Conservation (phyloP, 2,888 invertebrate genomes). For the Rhogogaster chlorosoma region DNA sequence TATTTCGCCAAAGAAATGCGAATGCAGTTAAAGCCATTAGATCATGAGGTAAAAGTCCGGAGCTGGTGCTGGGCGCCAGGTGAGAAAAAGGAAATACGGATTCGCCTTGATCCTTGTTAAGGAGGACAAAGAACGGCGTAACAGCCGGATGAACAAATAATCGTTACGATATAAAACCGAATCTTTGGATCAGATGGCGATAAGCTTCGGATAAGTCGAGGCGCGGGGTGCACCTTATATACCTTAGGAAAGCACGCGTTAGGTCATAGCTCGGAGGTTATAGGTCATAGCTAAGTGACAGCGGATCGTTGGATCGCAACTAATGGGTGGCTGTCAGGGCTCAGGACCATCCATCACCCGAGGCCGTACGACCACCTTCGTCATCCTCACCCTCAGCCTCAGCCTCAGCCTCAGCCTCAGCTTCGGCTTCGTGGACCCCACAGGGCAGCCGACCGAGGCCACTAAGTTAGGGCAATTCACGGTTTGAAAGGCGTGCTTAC, state of each 20-base stretch:
- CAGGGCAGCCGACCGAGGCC: slow-evolving; percentile 44
- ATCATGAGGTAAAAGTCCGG: too few species aligned
- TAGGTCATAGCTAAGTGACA: slow-evolving; percentile 48
- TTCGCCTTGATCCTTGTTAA: too few species aligned
- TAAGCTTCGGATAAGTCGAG: background rate
- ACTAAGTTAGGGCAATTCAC: slow-evolving; percentile 61
- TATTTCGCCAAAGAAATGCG: background rate
- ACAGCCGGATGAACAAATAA: background rate
- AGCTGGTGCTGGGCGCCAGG: too few species aligned
- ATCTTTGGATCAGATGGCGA: background rate
- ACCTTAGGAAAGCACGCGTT: background rate
- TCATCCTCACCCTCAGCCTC: slow-evolving; percentile 65
- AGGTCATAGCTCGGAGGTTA: slow-evolving; percentile 13
- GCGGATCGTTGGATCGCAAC: slow-evolving; percentile 64
- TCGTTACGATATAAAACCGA: background rate
- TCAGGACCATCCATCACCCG: slow-evolving; percentile 66
- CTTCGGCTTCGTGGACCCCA: slow-evolving; percentile 18
- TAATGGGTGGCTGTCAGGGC: slow-evolving; percentile 65
- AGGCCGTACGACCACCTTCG: slow-evolving; percentile 61
- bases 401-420: slow-evolving; percentile 54
- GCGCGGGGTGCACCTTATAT: background rate
- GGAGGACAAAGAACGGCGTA: background rate
- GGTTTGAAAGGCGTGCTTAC: slow-evolving; percentile 55
- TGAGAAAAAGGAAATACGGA: background rate
- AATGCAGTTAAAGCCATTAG: background rate